Evolutionary conservation across 2,888 invertebrate species (phyloP).

Genomic region (Ophonus ardosiacus): DNA sequence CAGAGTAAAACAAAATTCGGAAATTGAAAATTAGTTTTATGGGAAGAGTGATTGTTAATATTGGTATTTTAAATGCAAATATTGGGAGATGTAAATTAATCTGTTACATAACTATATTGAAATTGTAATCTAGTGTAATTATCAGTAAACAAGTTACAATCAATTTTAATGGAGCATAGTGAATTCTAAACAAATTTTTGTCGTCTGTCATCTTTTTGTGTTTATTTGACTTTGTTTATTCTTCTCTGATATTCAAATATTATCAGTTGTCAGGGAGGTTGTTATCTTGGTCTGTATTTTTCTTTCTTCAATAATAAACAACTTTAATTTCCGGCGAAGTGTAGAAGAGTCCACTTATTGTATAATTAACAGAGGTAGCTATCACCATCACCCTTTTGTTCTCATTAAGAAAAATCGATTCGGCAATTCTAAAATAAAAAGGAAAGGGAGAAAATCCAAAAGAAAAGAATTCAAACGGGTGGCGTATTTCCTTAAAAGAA

Average conservation of each 20-base stretch:
- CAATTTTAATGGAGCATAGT: background rate
- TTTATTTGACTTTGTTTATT: conserved; percentile 15
- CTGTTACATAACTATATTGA: background rate
- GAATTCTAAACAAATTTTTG: background rate
- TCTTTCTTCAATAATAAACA: conserved; percentile 52
- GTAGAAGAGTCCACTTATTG: conserved; percentile 41
- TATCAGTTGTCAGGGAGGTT: conserved; percentile 20
- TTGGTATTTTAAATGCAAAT: background rate
- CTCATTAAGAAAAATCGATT: conserved; percentile 61
- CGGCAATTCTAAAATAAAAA: conserved; percentile 47
- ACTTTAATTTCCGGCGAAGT: conserved; percentile 59
- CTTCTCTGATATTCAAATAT: conserved; percentile 12
- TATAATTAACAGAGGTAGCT: conserved; percentile 54
- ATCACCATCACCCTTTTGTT: conserved; percentile 28
- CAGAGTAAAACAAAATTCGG: background rate
- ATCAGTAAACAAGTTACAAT: background rate
- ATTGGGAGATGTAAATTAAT: conserved; percentile 28
- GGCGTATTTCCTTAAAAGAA: conserved; percentile 33
- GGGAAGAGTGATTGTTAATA: background rate
- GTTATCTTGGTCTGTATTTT: conserved; percentile 55
- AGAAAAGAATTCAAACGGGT: conserved; percentile 40
- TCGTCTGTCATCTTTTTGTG: background rate
- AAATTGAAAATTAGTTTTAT: background rate
- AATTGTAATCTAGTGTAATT: conserved; percentile 6
- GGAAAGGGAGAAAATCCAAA: conserved; percentile 27